These are phyloP conservation scores for Triops longicaudatus DNA, from an alignment of 1,140 invertebrate species.

Conservation along the genomic window DNA sequence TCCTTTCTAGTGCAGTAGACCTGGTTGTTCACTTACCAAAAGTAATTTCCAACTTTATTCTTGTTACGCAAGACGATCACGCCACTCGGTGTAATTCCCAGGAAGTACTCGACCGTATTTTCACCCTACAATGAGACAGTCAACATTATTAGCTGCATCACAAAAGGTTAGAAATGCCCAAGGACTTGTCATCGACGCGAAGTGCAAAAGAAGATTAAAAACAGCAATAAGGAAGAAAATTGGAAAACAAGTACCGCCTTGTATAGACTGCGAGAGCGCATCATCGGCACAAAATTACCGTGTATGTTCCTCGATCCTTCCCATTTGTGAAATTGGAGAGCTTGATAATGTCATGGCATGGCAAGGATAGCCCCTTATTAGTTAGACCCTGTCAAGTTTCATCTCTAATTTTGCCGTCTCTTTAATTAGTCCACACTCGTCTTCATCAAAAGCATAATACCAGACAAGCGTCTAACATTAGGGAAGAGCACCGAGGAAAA, in stretches of 20 bases:
- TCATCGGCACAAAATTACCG: not conserved
- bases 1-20: not conserved
- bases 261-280: not conserved
- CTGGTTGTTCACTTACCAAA: constrained; percentile 59
- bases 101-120: constrained; percentile 92
- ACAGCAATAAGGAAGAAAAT: not conserved
- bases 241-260: not conserved
- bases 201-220: not conserved
- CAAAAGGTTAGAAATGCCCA: not conserved
- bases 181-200: not conserved
- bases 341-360: not conserved
- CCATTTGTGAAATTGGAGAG: not conserved
- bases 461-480: not conserved
- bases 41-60: constrained; percentile 96
- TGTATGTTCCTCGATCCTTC: not conserved
- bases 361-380: not conserved
- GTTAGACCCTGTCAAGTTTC: not conserved
- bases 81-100: constrained; percentile 94
- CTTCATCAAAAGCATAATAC: not conserved
- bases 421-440: constrained; percentile 12
- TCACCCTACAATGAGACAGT: constrained; percentile 64
- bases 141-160: constrained; percentile 31
- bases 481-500: too few species aligned
- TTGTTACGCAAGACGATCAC: constrained; percentile 91
- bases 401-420: not conserved